Base-by-base conservation (phyloP, 2,113 vertebrate species). In the Anhinga rufa region DNA sequence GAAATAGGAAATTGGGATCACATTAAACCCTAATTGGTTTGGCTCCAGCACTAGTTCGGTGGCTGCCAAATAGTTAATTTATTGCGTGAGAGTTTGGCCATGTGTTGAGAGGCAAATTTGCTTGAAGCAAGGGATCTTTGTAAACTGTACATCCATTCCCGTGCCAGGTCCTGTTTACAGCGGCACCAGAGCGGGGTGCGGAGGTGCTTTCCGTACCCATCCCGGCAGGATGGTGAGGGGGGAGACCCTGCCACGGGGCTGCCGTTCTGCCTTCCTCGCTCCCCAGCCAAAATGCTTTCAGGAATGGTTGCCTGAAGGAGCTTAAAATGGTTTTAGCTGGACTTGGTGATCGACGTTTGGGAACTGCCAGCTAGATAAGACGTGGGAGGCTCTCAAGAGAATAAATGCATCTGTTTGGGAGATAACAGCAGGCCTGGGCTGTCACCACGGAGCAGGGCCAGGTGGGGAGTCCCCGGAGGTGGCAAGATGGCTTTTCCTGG, bases 1-100 rank as follows among this genome's bases (percentile, higher is more conserved):
- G 92, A 97, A 97, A 95, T 96, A 97, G 95, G 96, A 97, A 97
- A 97, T 97, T 97, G 95, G 95, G 94, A 97, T 97, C 95, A 88
- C 90, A 95, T 97, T 97, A 96, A 97, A 85, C 72, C 89, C 94
- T 97, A 97, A 97, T 97, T 98, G 97, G 95, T 97, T 98, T 97
- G 96, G 97, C 96, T 97, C 93, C 93, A 97, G 93, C 38, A 4
- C 92, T 92, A 31, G 82, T 71, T 96, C 55, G 6, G 94, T 51
- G 93, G 88, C 94, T 97, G 92, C 97, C 95, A 95, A 97, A 97
- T 88, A 97, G 97, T 97, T 98, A 97, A 97, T 97, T 97, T 97
- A 97, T 97, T 96, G 92, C 94, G 94, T 97, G 96, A 97, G 96
- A 97, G 92, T 97, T 97, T 97, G 95, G 95, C 96, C 76, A 61